These are phyloP conservation scores for Tiliacea citrago DNA, from an alignment of 2,888 invertebrate species.

Conservation along the genomic window DNA sequence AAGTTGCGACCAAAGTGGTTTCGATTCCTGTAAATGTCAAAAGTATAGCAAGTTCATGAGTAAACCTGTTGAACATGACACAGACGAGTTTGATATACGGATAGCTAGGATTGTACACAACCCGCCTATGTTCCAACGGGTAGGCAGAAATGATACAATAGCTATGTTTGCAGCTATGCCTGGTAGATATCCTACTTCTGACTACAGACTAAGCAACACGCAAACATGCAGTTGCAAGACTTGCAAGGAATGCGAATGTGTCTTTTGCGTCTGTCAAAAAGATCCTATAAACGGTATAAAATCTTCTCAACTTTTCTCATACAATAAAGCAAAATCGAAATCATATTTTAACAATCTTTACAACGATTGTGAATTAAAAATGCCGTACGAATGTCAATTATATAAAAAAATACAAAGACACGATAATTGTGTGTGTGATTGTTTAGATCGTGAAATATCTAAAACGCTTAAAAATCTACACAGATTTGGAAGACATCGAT, in stretches of 20 bases:
- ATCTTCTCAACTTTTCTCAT: conserved; percentile 40
- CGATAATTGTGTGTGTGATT: conserved; percentile 55
- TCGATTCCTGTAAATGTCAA: conserved; percentile 74
- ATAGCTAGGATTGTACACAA: conserved; percentile 57
- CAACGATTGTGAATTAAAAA: conserved; percentile 61
- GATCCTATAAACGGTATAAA: conserved; percentile 49
- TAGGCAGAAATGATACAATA: conserved; percentile 60
- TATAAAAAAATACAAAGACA: conserved; percentile 41
- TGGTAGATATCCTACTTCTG: conserved; percentile 29
- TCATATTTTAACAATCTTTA: background rate
- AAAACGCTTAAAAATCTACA: conserved; percentile 25
- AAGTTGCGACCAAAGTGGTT: conserved; percentile 70
- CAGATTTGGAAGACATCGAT: conserved; percentile 9
- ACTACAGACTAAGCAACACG: conserved; percentile 10
- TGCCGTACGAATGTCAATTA: conserved; percentile 66
- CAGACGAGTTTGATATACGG: conserved; percentile 76
- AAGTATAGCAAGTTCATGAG: conserved; percentile 69
- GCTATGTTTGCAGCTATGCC: conserved; percentile 72
- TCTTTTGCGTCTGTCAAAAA: conserved; percentile 68
- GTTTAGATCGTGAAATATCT: conserved; percentile 62
- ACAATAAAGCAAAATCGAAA: conserved; percentile 7
- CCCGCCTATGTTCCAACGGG: conserved; percentile 18
- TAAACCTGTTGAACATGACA: conserved; percentile 74
- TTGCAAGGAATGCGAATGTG: conserved; percentile 74
- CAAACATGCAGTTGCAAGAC: conserved; percentile 65